Evolutionary conservation across 2,797 vertebrate genomes (phyloP).

Genomic region (Philypnodon macrostomus): DNA sequence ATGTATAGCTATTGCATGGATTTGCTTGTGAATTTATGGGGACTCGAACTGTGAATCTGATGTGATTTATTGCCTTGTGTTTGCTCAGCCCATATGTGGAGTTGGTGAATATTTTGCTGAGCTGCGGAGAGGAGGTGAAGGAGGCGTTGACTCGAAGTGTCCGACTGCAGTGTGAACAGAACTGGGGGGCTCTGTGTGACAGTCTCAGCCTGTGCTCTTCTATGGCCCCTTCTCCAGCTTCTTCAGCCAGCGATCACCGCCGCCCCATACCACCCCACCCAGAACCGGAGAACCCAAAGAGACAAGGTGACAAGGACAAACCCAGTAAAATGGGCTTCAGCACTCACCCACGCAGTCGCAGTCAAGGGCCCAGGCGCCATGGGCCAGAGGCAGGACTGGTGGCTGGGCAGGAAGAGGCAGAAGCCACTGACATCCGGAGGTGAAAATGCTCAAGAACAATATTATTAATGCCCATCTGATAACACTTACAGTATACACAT

Average conservation of each 20-base stretch:
- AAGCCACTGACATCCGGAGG: slow-evolving; percentile 90
- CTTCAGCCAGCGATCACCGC: slow-evolving; percentile 49
- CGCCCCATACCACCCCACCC: slow-evolving; percentile 59
- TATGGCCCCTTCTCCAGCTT: slow-evolving; percentile 58
- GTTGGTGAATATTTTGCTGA: slow-evolving; percentile 92
- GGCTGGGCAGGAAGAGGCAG: slow-evolving; percentile 85
- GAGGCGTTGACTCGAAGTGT: slow-evolving; percentile 90
- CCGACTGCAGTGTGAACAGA: slow-evolving; percentile 92
- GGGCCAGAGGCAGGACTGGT: slow-evolving; percentile 75
- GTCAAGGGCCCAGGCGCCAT: slow-evolving; percentile 77
- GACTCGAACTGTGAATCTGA: slow-evolving; percentile 20
- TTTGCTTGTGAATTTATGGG: slow-evolving; percentile 10
- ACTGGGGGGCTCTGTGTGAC: slow-evolving; percentile 95
- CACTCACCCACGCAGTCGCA: slow-evolving; percentile 73
- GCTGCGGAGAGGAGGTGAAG: slow-evolving; percentile 94
- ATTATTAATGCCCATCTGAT: slow-evolving; percentile 31
- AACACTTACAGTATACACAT: slow-evolving; percentile 54
- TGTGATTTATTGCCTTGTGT: slow-evolving; percentile 38
- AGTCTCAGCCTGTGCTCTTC: slow-evolving; percentile 91
- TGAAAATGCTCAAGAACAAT: slow-evolving; percentile 77
- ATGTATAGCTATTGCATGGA: slow-evolving; percentile 19
- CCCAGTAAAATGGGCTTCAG: slow-evolving; percentile 77
- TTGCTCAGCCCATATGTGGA: slow-evolving; percentile 89
- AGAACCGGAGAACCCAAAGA: slow-evolving; percentile 72
- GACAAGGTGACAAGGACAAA: slow-evolving; percentile 84